Percentiles rank a stretch among this genome's conserved stretches.
These are phyloP conservation scores for Bothrops jararaca DNA, from an alignment of 2,113 vertebrate genomes.

Conservation along the genomic window DNA sequence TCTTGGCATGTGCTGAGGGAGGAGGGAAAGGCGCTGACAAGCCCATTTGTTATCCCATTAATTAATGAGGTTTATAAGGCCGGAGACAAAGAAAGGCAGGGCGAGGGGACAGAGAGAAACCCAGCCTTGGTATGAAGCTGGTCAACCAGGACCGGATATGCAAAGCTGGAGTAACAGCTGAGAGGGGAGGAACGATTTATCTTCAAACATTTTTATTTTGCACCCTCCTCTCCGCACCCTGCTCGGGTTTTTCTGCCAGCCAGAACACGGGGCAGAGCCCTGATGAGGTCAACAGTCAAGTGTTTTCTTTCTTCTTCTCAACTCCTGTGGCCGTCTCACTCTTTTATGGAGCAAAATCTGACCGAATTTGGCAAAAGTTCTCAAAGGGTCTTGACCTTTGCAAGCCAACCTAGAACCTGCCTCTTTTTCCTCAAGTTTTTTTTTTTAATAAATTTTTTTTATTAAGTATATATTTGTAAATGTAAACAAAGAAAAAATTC, in stretches of 20 bases:
- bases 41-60: background rate
- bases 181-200: background rate
- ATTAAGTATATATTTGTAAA: no score
- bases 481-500: no score
- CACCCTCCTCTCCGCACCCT: background rate
- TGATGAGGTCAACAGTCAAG: conserved; percentile 35
- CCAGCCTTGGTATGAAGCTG: no score
- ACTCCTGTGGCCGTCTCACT: background rate
- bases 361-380: conserved; percentile 54
- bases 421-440: conserved; percentile 45
- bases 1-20: background rate
- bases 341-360: background rate
- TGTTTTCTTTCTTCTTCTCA: background rate
- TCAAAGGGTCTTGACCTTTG: conserved; percentile 14
- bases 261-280: background rate
- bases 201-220: background rate
- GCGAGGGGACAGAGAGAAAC: background rate
- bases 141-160: background rate
- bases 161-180: background rate
- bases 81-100: background rate
- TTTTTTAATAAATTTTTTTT: no score
- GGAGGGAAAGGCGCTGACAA: background rate
- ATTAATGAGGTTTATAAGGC: background rate
- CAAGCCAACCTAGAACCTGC: background rate
- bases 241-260: background rate